phyloP scores from a whole-genome alignment of 2,797 vertebrate species.

The Enteromius argenteus region DNA sequence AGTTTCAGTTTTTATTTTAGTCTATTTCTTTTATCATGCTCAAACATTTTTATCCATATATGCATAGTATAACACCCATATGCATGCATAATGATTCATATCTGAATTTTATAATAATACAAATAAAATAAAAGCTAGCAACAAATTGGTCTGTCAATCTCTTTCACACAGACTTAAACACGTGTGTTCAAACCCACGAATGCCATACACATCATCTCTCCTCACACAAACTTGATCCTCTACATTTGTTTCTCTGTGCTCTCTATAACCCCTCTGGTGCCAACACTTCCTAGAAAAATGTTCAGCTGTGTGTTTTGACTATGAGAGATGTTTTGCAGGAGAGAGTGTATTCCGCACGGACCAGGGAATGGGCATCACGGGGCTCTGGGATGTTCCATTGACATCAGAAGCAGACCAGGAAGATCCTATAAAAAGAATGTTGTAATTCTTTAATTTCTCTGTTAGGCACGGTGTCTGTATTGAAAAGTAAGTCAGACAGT shows the following conservation, averaged over 20 bases:
- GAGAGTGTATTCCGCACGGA: constrained; percentile 18
- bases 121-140: not conserved
- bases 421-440: constrained; percentile 54
- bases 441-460: constrained; percentile 44
- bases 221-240: constrained; percentile 20
- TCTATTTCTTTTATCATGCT: not conserved
- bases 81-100: not conserved
- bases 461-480: constrained; percentile 32
- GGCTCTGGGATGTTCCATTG: constrained; percentile 45
- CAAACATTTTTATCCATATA: not conserved
- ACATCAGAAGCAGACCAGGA: constrained; percentile 41
- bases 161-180: not conserved
- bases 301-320: constrained; percentile 20
- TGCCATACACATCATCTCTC: not conserved
- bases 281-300: constrained; percentile 24
- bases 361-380: not conserved
- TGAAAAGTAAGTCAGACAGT: constrained; percentile 15
- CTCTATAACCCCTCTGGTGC: constrained; percentile 35
- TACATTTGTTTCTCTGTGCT: constrained; percentile 22
- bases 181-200: not conserved
- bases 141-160: not conserved
- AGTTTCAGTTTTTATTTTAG: not conserved
- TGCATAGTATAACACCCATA: not conserved
- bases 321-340: constrained; percentile 34
- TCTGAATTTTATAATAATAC: not conserved